These are phyloP conservation scores for Acanthoscelides obtectus DNA, from an alignment of 2,888 invertebrate genomes.

Conservation along the genomic window DNA sequence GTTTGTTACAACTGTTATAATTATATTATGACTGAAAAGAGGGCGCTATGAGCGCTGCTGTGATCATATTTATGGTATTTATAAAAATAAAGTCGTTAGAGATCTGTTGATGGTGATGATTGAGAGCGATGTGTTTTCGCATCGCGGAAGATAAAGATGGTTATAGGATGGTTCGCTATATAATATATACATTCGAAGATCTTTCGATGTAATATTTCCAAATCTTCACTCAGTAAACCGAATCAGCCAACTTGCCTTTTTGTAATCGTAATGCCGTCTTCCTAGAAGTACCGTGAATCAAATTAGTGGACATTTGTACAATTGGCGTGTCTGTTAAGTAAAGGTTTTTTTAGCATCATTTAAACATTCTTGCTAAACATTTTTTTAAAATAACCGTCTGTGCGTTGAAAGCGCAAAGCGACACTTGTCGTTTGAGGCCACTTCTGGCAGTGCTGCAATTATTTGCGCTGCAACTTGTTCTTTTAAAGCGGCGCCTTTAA, in stretches of 20 bases:
- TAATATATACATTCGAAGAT: conserved; percentile 26
- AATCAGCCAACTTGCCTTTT: conserved; percentile 16
- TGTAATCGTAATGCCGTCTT: background rate
- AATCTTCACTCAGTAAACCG: conserved; percentile 18
- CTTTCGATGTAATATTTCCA: conserved; percentile 28
- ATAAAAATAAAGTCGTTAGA: conserved; percentile 30
- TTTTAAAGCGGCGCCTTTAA: no score
- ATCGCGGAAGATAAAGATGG: conserved; percentile 16
- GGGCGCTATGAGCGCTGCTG: conserved; percentile 40
- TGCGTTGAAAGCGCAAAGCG: no score
- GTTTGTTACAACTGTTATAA: conserved; percentile 64
- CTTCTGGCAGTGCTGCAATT: no score
- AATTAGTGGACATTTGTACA: background rate
- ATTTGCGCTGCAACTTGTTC: no score
- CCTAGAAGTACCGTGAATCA: background rate
- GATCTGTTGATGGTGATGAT: conserved; percentile 37
- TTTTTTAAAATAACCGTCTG: no score
- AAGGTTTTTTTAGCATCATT: no score
- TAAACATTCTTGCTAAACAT: no score
- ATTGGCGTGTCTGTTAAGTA: background rate
- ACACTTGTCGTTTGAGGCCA: no score
- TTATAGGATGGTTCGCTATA: conserved; percentile 31
- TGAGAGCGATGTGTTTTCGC: conserved; percentile 7
- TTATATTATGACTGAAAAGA: conserved; percentile 57
- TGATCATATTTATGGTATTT: conserved; percentile 48